Evolutionary conservation across 2,113 vertebrate species (phyloP), one percentile per base, ranked within the genome.

Genomic region (Mirza zaza): DNA sequence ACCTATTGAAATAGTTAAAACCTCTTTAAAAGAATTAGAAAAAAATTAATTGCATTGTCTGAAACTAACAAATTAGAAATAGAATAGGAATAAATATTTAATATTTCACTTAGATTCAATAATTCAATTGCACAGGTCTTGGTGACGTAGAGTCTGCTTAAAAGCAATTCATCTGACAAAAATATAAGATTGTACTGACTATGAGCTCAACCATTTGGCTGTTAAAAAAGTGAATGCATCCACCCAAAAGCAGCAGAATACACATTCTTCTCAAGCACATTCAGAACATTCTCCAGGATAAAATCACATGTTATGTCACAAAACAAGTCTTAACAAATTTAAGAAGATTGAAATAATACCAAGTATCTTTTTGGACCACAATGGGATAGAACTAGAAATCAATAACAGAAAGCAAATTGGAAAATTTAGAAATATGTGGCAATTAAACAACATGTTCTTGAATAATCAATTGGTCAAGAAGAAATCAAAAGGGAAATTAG

Each of bases 31-130:
- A 94, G 42, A 92, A 84, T 90, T 34, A 90, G 13, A 48, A 34
- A 36, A 94, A 93, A 79, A 79, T 65, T 48, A 48, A 91, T 36
- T 84, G 20, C 25, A 59, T 89, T 93, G n/a, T 77, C 83, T 82
- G 95, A 95, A 91, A 88, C 52, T 87, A 67, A 91, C 3, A 8
- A 36, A 91, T 32, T 87, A 48, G 73, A 96, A 96, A 34, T 15
- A 81, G 50, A 90, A 87, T 21, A 86, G 13, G 20, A 92, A 90
- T 90, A 96, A 76, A 87, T 90, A 93, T 91, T 94, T 85, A 87
- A 67, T 84, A 94, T 45, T 94, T 92, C 27, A 90, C 61, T 95
- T 84, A 81, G 68, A 87, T 89, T 92, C 79, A 89, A 73, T 94
- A 73, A 92, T 85, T 97, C 71, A 86, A 68, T 76, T 86, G 18